Conservation (phyloP, 2,113 vertebrate species). For the Symphodus melops region DNA sequence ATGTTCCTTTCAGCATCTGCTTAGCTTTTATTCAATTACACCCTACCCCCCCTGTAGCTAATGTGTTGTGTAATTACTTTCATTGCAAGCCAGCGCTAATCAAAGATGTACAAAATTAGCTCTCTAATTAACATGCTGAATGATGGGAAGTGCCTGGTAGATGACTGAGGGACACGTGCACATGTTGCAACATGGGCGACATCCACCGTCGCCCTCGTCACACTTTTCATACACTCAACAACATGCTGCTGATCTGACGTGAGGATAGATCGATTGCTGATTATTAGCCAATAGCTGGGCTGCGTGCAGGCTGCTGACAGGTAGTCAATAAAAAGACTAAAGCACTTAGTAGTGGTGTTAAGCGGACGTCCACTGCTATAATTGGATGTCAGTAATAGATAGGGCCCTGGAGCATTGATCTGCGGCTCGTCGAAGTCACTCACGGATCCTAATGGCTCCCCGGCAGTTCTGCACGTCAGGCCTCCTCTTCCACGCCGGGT, state of each 20-base stretch:
- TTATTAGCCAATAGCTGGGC: conserved; percentile 63
- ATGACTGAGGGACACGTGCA: conserved; percentile 1
- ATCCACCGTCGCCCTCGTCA: background rate
- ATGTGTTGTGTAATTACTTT: conserved; percentile 55
- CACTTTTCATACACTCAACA: conserved; percentile 30
- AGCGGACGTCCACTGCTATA: conserved; percentile 67
- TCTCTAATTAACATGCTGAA: conserved; percentile 41
- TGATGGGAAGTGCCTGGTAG: conserved; percentile 20
- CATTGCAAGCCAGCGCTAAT: conserved; percentile 60
- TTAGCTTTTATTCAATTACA: conserved; percentile 30
- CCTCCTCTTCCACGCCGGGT: background rate
- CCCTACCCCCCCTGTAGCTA: conserved; percentile 30
- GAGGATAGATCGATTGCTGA: conserved; percentile 63
- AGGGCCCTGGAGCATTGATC: conserved; percentile 71
- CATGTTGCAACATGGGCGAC: background rate
- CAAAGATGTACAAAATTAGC: conserved; percentile 52
- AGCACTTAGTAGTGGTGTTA: conserved; percentile 71
- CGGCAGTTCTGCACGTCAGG: conserved; percentile 44
- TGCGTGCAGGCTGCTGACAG: conserved; percentile 63
- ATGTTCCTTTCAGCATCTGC: conserved; percentile 9
- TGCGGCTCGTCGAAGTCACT: conserved; percentile 64
- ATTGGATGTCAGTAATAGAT: conserved; percentile 78
- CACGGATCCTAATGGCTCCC: conserved; percentile 57
- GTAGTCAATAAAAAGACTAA: conserved; percentile 73
- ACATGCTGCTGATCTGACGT: conserved; percentile 48